Evolutionary conservation across 2,113 vertebrate genomes (phyloP).

Genomic region (Salvelinus alpinus): DNA sequence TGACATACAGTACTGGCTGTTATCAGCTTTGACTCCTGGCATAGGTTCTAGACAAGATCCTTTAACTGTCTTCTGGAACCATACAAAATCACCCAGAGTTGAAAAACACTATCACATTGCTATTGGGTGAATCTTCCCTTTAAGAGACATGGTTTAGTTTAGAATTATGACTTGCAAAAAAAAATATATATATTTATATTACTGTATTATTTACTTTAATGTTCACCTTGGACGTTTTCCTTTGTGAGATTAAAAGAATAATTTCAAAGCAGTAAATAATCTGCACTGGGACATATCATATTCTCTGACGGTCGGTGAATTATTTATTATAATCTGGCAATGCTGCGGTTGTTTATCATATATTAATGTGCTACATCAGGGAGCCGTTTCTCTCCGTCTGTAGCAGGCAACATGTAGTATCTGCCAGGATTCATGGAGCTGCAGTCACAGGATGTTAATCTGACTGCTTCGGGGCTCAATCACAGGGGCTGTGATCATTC

Average conservation of each 20-base stretch:
- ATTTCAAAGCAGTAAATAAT: conserved; percentile 78
- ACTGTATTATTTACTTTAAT: conserved; percentile 66
- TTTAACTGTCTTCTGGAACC: not conserved
- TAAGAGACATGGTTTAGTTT: not conserved
- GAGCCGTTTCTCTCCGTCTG: conserved; percentile 69
- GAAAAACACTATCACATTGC: not conserved
- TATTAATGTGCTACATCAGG: conserved; percentile 80
- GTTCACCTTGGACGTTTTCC: conserved; percentile 71
- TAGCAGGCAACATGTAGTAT: conserved; percentile 54
- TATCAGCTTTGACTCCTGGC: not conserved
- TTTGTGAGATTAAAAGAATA: conserved; percentile 70
- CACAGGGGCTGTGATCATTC: conserved; percentile 4
- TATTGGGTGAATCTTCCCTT: not conserved
- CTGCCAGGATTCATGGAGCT: conserved; percentile 65
- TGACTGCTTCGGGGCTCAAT: conserved; percentile 15
- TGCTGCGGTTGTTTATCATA: conserved; percentile 78
- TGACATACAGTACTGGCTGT: not conserved
- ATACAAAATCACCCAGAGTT: conserved; percentile 38
- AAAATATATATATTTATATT: conserved; percentile 56
- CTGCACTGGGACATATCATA: conserved; percentile 68
- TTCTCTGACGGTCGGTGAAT: conserved; percentile 76
- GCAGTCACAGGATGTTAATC: conserved; percentile 68
- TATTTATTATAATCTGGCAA: conserved; percentile 81
- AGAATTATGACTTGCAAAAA: conserved; percentile 12
- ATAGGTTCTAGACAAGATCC: conserved; percentile 6